phyloP scores from a whole-genome alignment of 2,113 vertebrate genomes.

The Pan troglodytes region NHGRI_mPanTro3-v2.1_pri NC_072412.2:78593501-78594000 shows the following conservation, averaged over 20 bases:
- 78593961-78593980: background rate
- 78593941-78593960: background rate
- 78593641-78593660: background rate
- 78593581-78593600: background rate
- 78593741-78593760: background rate
- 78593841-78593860: background rate
- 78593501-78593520: background rate
- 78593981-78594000: background rate
- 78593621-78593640: background rate
- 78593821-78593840: background rate
- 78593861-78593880: background rate
- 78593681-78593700: background rate
- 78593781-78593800: background rate
- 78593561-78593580: background rate
- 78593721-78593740: background rate
- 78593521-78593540: background rate
- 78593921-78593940: background rate
- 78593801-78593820: background rate
- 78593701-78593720: background rate
- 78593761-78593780: background rate
- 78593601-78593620: background rate
- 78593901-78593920: background rate
- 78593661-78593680: background rate
- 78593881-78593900: background rate
- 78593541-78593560: constrained; percentile 9